Evolutionary conservation across 2,888 invertebrate genomes (phyloP).

Genomic region (Charanyca ferruginea): DNA sequence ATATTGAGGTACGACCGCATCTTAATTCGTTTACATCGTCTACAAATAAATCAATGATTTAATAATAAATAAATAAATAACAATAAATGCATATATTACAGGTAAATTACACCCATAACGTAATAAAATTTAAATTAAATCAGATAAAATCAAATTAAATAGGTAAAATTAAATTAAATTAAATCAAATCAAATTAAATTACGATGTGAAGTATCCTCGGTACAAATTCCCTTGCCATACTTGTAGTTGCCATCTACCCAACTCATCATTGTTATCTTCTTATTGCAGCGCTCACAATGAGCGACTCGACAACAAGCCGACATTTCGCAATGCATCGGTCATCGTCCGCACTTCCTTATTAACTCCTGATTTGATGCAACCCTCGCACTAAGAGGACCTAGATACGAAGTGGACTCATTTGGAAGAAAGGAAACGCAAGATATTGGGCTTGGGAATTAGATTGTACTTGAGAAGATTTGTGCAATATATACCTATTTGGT

Average conservation of each 20-base stretch:
- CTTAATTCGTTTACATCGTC: no score
- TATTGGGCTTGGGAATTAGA: slow-evolving; percentile 7
- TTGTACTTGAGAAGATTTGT: slow-evolving; percentile 9
- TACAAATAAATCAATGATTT: no score
- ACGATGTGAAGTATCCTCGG: not conserved
- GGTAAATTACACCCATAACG: no score
- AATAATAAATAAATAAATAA: no score
- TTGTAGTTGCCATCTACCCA: slow-evolving; percentile 4
- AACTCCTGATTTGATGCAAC: slow-evolving; percentile 64
- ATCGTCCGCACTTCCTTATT: slow-evolving; percentile 83
- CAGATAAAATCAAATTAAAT: no score
- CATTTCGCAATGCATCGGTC: slow-evolving; percentile 82
- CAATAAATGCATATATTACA: no score
- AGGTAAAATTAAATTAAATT: no score
- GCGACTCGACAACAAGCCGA: slow-evolving; percentile 21
- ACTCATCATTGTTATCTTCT: slow-evolving; percentile 10
- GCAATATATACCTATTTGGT: not conserved
- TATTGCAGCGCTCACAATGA: slow-evolving; percentile 3
- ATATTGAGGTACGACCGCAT: no score
- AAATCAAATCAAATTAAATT: no score
- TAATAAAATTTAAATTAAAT: no score
- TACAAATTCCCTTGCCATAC: not conserved
- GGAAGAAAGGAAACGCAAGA: slow-evolving; percentile 24
- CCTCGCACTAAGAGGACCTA: slow-evolving; percentile 52
- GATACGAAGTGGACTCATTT: slow-evolving; percentile 45